Evolutionary conservation across 2,797 vertebrate genomes (phyloP), one percentile per base, ranked within the genome.

Genomic region (Huso huso): DNA sequence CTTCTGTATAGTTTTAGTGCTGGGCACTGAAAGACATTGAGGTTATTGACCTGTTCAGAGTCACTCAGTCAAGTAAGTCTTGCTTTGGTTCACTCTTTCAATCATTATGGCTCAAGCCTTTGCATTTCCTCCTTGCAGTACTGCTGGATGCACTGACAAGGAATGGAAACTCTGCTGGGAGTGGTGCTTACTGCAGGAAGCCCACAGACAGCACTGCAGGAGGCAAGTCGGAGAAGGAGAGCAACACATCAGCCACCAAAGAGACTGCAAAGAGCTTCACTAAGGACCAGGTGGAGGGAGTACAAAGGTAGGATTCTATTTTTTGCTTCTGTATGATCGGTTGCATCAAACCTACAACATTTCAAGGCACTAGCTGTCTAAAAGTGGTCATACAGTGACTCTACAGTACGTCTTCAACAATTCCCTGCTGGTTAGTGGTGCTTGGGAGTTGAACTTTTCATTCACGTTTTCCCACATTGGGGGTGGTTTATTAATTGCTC

Each of bases 251-350:
- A 37, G 77, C 79, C 63, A 72, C 80, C 70, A 80, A 76, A 0
- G 95, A 95, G 50, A 64, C 81, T 55, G 81, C 81, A 12, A 99
- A 96, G 86, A 74, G 83, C 76, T 98, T 93, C 79, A 95, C 82
- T 64, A 91, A 92, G 78, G 96, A 99, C 13, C 94, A 99, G 78
- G 79, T 93, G 53, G 95, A 98, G 69, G 95, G 94, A 10, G 96
- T 99, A 63, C 89, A 92, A 78, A 97, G 93, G 95, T 97, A 87
- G 67, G 78, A 51, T 49, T 37, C 37, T 37, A 37, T 37, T 37
- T 37, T 37, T 37, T 37, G 1, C 37, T 37, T 37, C 37, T 37
- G 37, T 37, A 37, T 37, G 37, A 37, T 37, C 37, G 37, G 37
- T 37, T 37, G 37, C 37, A 37, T 37, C 37, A 37, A 37, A 18